Base-by-base conservation (phyloP, 2,888 invertebrate genomes). In the Epirrhoe tristata region DNA sequence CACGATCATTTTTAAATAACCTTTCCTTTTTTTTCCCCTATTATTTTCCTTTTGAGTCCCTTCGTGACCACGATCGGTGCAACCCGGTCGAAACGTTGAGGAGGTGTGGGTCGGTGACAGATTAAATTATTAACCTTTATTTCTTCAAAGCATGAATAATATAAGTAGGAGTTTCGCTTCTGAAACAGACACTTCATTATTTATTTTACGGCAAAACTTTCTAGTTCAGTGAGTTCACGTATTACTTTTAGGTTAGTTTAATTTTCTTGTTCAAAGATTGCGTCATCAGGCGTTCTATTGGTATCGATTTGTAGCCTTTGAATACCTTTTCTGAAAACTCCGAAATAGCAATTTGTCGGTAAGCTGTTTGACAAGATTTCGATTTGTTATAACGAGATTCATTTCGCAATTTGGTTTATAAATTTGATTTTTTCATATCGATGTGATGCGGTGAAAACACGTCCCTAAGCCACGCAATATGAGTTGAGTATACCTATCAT, bases 161-260 rank as follows among this genome's bases (percentile, higher is more conserved):
- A 0, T 34, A 43, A 43, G 12, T 4, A 48, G 31, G 17, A 50
- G 58, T 58, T 58, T 31, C 58, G 24, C 17, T 58, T 58, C 58
- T 58, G 6, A 14, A n/a, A 46, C 17, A n/a, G 5, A 6, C 17
- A n/a, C 39, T 12, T 24, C 5, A 66, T 46, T 71, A 60, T 58
- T 31, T 62, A 56, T 70, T 56, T 53, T 34, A 57, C 57, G 66
- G 52, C 53, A 31, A 24, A 62, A 62, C 32, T 66, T 66, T 62
- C 54, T 50, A 73, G 68, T 72, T 74, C 74, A 77, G 65, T 69
- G 76, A 73, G 67, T 76, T 72, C 60, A 57, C 66, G 67, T 73
- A 74, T 72, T 72, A 73, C 73, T 77, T 74, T 70, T 64, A 66
- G 65, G 52, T 66, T 59, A 70, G 68, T 70, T 69, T 71, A 66